Evolutionary conservation across 1,140 invertebrate genomes (phyloP), one percentile per base, ranked within the genome.

Genomic region (Periplaneta americana): DNA sequence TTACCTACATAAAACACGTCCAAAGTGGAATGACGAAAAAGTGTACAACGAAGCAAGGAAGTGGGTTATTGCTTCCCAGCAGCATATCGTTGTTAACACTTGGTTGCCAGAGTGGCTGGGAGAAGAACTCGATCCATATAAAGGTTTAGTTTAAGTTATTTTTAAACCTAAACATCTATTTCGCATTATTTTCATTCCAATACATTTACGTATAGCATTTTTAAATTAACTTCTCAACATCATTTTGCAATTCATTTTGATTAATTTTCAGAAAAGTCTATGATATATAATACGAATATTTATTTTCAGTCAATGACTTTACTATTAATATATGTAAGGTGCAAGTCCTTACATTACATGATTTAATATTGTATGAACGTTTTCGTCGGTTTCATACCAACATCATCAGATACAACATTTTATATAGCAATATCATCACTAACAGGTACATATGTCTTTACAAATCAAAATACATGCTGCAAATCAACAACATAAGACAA

Each of bases 31-130:
- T n/a, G 88, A 87, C 66, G 90, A 92, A 37, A 86, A 88, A 81
- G 86, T 92, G 77, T 93, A 91, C 84, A 89, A 91, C 80, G 90
- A 91, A 84, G 89, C 92, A 1, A 86, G 92, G 82, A 91, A 92
- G 87, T 92, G 90, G 91, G 90, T 91, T 0, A 90, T 92, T 83
- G 91, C 89, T 11, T 89, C 88, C 2, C 88, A 91, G 57, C 91
- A 91, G 84, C 87, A 89, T 39, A 88, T 92, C 36, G 86, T 91
- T 11, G 75, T 89, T 0, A 88, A 92, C 82, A 88, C 91, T 83
- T 92, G 91, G 91, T 85, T 92, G 28, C 88, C 89, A 15, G 82
- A 86, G 75, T 91, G 89, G 86, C 76, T 91, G 9, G 87, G 87
- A 3, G 79, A 83, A 76, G 35, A 81, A 15, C 48, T 88, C 17